Conservation (phyloP, 1,140 invertebrate species). For the Bombus sylvicola region DNA sequence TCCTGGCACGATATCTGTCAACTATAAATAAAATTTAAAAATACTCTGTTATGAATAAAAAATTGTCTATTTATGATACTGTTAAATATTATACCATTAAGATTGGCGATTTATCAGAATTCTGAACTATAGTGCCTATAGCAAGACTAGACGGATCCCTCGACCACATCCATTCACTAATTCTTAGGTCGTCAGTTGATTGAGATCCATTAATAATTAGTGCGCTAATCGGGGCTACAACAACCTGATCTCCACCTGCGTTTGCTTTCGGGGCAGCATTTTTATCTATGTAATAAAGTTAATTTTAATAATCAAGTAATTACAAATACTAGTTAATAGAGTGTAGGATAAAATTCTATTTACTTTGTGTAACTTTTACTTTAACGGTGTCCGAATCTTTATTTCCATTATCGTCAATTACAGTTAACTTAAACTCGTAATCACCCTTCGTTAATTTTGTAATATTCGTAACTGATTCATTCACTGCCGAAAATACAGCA, state of each 20-base stretch:
- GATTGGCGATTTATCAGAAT: constrained; percentile 89
- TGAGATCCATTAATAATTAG: constrained; percentile 92
- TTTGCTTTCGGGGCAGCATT: constrained; percentile 94
- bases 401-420: constrained; percentile 93
- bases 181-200: constrained; percentile 94
- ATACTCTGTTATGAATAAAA: neutral
- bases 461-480: constrained; percentile 88
- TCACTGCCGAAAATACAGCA: constrained; percentile 79
- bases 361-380: constrained; percentile 95
- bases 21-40: constrained; percentile 78
- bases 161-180: constrained; percentile 93
- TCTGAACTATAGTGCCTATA: constrained; percentile 90
- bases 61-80: neutral
- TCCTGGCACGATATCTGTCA: constrained; percentile 93
- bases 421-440: constrained; percentile 92
- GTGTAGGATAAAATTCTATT: constrained; percentile 58
- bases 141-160: constrained; percentile 91
- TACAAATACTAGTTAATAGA: constrained; percentile 2
- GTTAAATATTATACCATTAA: constrained; percentile 85
- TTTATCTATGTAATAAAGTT: constrained; percentile 86
- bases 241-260: constrained; percentile 91
- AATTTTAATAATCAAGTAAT: constrained; percentile 8
- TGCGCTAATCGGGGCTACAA: constrained; percentile 89
- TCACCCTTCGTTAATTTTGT: constrained; percentile 92
- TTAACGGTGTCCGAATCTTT: constrained; percentile 87